Base-by-base conservation (phyloP, 1,140 invertebrate species). In the Ptiloglossa arizonensis region DNA sequence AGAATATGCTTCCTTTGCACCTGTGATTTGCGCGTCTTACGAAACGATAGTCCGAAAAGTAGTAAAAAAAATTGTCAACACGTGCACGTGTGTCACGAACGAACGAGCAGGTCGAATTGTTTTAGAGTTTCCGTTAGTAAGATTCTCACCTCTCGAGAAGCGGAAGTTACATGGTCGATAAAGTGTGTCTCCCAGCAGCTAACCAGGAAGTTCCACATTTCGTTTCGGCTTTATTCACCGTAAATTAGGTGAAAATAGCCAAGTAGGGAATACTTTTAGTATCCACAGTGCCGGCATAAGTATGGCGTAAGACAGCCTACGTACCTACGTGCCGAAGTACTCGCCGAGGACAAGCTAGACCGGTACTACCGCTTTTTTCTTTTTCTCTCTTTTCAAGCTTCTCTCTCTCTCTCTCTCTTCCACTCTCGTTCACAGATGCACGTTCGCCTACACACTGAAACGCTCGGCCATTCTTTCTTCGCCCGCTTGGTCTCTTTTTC, bases 291-390 rank as follows among this genome's bases (percentile, higher is more conserved):
- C 29, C 66, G 50, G 54, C 46, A 60, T 56, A 56, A 59, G 67
- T 35, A 59, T 68, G 68, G 44, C 56, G 56, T 59, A 85, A 85
- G 63, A 84, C 63, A 73, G 69, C 52, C 70, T 82, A 50, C 41
- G 71, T 71, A 69, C 78, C 83, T 85, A 85, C 78, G 82, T 83
- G 82, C 70, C 66, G 19, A 84, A 85, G 77, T 84, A 57, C 82
- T 80, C 67, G 72, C 41, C 76, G 82, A 80, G 68, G 82, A 85
- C 82, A 85, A 48, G 82, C 73, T 81, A 83, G 78, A 85, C 83
- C 82, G 83, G 83, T 85, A 84, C 72, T 81, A 81, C 83, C 63
- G 79, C 82, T 85, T 85, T 83, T n/a, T 74, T 38, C 63, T 72
- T 62, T 29, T 59, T 11, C 9, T 74, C 41, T 48, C 50, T 67